Evolutionary conservation across 2,888 invertebrate species (phyloP).

Genomic region (Entomobrya proxima): DNA sequence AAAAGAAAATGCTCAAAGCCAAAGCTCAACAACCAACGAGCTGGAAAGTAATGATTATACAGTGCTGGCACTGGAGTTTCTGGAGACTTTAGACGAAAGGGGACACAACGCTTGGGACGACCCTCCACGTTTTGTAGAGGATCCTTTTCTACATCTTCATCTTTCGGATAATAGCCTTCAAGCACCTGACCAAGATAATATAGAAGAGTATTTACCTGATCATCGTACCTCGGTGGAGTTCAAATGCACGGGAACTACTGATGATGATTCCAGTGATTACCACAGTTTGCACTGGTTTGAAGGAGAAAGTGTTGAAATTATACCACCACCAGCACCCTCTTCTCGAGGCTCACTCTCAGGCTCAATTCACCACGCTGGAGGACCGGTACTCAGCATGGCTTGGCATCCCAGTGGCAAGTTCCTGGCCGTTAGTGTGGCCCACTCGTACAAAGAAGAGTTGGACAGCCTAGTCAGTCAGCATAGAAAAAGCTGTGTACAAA

Average conservation of each 20-base stretch:
- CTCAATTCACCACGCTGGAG: slow-evolving; percentile 63
- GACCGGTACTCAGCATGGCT: slow-evolving; percentile 67
- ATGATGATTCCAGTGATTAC: slow-evolving; percentile 47
- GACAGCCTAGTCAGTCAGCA: slow-evolving; percentile 1
- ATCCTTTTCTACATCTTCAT: slow-evolving; percentile 29
- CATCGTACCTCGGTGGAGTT: slow-evolving; percentile 54
- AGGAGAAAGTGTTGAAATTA: slow-evolving; percentile 65
- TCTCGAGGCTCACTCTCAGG: background rate
- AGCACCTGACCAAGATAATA: background rate
- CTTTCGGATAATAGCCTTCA: slow-evolving; percentile 5
- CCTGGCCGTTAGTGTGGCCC: slow-evolving; percentile 69
- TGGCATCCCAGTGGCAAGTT: slow-evolving; percentile 74
- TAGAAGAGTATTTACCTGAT: slow-evolving; percentile 41
- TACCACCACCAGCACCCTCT: background rate
- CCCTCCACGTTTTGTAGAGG: slow-evolving; percentile 30
- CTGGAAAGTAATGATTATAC: slow-evolving; percentile 22
- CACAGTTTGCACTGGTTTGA: slow-evolving; percentile 69
- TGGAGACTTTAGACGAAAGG: slow-evolving; percentile 21
- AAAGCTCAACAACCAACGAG: too few species aligned
- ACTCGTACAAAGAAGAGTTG: slow-evolving; percentile 55
- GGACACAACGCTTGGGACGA: slow-evolving; percentile 67
- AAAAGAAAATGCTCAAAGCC: too few species aligned
- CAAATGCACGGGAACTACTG: background rate
- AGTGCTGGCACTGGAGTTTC: slow-evolving; percentile 40
- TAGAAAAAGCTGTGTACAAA: slow-evolving; percentile 61